phyloP scores from a whole-genome alignment of 2,888 invertebrate species.

The Nephrocerus scutellatus region DNA sequence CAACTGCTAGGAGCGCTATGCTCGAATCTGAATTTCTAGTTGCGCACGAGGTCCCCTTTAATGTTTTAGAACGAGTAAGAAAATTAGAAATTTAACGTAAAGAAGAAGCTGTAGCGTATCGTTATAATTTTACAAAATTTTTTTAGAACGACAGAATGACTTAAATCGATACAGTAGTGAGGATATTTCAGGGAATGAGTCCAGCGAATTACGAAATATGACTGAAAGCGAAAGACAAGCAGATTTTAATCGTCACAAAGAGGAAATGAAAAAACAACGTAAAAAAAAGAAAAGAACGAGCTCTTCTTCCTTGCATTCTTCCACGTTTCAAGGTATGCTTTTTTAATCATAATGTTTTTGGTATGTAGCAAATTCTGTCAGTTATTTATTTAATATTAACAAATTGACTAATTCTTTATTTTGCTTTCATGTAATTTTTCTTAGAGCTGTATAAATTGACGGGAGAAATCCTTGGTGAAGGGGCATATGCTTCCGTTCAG shows the following conservation, averaged over 20 bases:
- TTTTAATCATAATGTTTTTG: background rate
- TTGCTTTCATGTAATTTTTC: slow-evolving; percentile 23
- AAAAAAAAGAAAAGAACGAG: slow-evolving; percentile 87
- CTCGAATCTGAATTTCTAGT: too few relatives aligned
- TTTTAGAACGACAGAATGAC: slow-evolving; percentile 41
- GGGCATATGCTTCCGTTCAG: slow-evolving; percentile 93
- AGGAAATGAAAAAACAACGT: slow-evolving; percentile 79
- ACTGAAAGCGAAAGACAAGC: slow-evolving; percentile 47
- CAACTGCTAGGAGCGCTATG: too few relatives aligned
- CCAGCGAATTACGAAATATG: slow-evolving; percentile 43
- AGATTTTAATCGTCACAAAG: slow-evolving; percentile 71
- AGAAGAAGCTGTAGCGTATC: too few relatives aligned
- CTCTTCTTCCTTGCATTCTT: slow-evolving; percentile 79
- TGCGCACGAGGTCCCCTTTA: too few relatives aligned
- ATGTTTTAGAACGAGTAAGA: too few relatives aligned
- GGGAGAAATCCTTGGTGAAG: slow-evolving; percentile 92
- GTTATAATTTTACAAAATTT: too few relatives aligned
- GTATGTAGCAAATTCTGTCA: background rate
- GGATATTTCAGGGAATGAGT: slow-evolving; percentile 48
- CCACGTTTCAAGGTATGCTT: slow-evolving; percentile 76
- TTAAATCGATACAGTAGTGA: slow-evolving; percentile 46
- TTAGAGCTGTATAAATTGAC: slow-evolving; percentile 91
- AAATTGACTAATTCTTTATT: too few relatives aligned
- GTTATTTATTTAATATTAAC: background rate
- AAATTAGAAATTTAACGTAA: too few relatives aligned